These are phyloP conservation scores for Podargus strigoides DNA, from an alignment of 2,797 vertebrate species.

Conservation along the genomic window DNA sequence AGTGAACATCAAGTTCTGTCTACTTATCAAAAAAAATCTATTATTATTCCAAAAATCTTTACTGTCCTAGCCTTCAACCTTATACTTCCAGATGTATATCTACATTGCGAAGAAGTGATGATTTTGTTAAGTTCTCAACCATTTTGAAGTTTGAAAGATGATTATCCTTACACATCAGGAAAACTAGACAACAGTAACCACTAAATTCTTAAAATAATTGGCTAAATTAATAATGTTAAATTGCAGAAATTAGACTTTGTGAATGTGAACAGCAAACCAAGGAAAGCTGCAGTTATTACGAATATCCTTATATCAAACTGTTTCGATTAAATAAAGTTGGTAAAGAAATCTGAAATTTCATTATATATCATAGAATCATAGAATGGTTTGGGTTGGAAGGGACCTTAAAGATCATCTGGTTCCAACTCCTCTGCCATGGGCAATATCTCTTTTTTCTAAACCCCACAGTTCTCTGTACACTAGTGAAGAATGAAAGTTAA, in stretches of 20 bases:
- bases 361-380: too few species aligned
- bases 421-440: too few species aligned
- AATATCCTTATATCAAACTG: neutral
- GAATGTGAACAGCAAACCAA: neutral
- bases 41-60: neutral
- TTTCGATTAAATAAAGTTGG: neutral
- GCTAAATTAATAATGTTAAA: neutral
- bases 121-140: neutral
- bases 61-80: neutral
- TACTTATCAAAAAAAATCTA: neutral
- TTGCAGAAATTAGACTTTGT: neutral
- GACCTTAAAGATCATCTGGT: too few species aligned
- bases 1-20: neutral
- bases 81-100: neutral
- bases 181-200: neutral
- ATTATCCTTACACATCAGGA: neutral
- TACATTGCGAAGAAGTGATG: neutral
- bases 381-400: too few species aligned
- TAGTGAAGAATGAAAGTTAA: neutral
- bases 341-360: neutral
- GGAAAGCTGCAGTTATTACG: neutral
- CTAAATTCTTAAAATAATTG: neutral
- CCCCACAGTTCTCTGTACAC: neutral
- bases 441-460: too few species aligned
- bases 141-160: neutral